phyloP scores from a whole-genome alignment of 2,113 vertebrate genomes.

The Sciurus niger region DNA sequence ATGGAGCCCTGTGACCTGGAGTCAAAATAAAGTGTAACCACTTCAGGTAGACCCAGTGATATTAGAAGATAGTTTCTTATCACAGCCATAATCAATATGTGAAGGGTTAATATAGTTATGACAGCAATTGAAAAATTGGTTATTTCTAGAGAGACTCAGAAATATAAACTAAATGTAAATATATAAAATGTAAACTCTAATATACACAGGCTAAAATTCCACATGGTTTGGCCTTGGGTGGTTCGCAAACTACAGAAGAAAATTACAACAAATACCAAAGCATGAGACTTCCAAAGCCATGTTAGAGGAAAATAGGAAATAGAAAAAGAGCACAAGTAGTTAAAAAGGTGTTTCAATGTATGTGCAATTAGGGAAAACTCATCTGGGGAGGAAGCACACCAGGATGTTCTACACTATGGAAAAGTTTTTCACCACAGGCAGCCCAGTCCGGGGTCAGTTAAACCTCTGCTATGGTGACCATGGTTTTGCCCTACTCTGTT shows the following conservation, averaged over 20 bases:
- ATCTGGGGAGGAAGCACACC: slow-evolving; percentile 35
- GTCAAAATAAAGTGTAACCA: background rate
- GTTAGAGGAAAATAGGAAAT: background rate
- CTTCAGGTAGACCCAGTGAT: background rate
- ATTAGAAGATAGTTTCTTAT: background rate
- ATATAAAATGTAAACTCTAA: background rate
- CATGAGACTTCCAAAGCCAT: background rate
- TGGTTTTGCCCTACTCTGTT: too few relatives aligned
- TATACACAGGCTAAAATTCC: background rate
- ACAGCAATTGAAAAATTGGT: too few relatives aligned
- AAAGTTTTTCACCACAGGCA: too few relatives aligned
- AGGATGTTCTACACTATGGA: background rate
- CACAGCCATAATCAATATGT: background rate
- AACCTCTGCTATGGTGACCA: too few relatives aligned
- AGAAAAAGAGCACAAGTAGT: too few relatives aligned
- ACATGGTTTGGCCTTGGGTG: too few relatives aligned
- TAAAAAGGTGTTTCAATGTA: too few relatives aligned
- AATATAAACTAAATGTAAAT: too few relatives aligned
- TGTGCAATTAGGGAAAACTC: background rate
- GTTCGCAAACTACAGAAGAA: too few relatives aligned
- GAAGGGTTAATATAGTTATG: background rate
- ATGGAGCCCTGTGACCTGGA: too few relatives aligned
- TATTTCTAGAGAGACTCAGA: background rate
- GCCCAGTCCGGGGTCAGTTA: too few relatives aligned
- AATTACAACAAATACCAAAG: background rate